Evolutionary conservation across 2,888 invertebrate species (phyloP).

Genomic region (Xestoiulus laeticollis): DNA sequence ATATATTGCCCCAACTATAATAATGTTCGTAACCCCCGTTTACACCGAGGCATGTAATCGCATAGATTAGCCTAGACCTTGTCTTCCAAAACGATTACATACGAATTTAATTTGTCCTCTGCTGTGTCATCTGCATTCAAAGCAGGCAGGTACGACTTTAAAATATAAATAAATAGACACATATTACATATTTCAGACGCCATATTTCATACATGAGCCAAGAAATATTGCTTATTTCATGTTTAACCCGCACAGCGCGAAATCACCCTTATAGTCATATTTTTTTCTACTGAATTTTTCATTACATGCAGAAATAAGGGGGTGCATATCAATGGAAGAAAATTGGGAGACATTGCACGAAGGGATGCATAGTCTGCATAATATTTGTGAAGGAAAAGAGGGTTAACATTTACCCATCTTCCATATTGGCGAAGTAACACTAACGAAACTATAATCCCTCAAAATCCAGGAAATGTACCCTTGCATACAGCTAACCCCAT

Average conservation of each 20-base stretch:
- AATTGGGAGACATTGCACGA: neutral
- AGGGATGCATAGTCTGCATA: constrained; percentile 23
- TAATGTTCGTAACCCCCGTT: neutral
- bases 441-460: constrained; percentile 19
- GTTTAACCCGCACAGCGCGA: constrained; percentile 48
- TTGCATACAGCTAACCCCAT: neutral
- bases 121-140: constrained; percentile 35
- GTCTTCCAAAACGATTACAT: constrained; percentile 39
- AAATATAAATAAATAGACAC: constrained; percentile 48
- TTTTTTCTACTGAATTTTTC: constrained; percentile 39
- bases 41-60: neutral
- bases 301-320: constrained; percentile 27
- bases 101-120: constrained; percentile 35
- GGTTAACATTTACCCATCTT: constrained; percentile 35
- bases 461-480: constrained; percentile 35
- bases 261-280: constrained; percentile 36
- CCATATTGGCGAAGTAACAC: constrained; percentile 25
- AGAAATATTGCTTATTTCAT: constrained; percentile 45
- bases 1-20: neutral
- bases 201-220: constrained; percentile 44
- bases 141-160: constrained; percentile 27
- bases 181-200: constrained; percentile 44
- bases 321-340: constrained; percentile 38
- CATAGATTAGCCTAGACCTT: constrained; percentile 36
- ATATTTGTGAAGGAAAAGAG: constrained; percentile 8